Evolutionary conservation across 2,888 invertebrate species (phyloP), one percentile per base, ranked within the genome.

Genomic region (Nomada hirtipes): DNA sequence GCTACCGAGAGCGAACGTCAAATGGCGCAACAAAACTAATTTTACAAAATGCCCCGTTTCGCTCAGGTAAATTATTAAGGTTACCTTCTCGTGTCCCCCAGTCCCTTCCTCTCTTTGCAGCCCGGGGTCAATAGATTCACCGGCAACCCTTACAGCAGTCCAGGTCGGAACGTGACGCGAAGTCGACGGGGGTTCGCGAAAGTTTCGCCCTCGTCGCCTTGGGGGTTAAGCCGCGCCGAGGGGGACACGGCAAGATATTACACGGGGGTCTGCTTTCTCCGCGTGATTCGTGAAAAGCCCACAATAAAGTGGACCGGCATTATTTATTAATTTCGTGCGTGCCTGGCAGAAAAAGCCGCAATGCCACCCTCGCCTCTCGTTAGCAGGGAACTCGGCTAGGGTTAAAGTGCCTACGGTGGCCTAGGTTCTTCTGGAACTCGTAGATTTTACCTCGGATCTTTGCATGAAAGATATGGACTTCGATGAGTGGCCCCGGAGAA

Each of bases 1-100:
- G 67, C 13, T 36, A 1, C 36, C 63, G 18, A 65, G 64, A 63
- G 64, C 55, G 65, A 85, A 86, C 77, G 85, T 85, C 85, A 78
- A 87, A 86, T 75, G 87, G 85, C 84, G 81, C 83, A 79, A 90
- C 90, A 89, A 90, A 90, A 91, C 89, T 90, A 89, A 91, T 91
- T 91, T 91, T 87, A 88, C 89, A 89, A 90, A 90, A 90, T 89
- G 86, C 76, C 84, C 86, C 86, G 86, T 88, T 90, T 90, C 85
- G 81, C 77, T 79, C 83, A 78, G 86, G 80, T 89, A 84, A 91
- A 91, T 91, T 91, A 91, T 89, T 86, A 84, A 90, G 79, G 81
- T 81, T 79, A 82, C 65, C 44, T 18, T 18, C n/a, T 7, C 3
- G 2, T 2, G 47, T 29, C 26, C 59, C 59, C 3, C 47, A 11